Conservation (phyloP, 1,140 invertebrate species). For the Calosoma granatense region DNA sequence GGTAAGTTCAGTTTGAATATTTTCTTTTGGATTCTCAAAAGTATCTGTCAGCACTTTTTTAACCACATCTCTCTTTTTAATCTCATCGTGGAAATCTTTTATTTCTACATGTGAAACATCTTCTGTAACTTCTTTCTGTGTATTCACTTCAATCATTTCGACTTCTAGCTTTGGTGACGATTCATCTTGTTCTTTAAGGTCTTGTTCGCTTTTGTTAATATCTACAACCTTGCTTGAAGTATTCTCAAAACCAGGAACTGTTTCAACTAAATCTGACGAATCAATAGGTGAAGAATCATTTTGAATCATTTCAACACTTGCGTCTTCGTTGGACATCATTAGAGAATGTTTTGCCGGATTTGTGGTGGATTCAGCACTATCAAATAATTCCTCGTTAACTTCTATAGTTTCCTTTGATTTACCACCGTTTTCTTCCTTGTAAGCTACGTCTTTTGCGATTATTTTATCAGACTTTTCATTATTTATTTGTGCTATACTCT, state of each 20-base stretch:
- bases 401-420: conserved; percentile 27
- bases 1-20: neutral
- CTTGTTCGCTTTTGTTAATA: neutral
- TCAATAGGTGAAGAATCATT: neutral
- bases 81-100: neutral
- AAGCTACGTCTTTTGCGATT: neutral
- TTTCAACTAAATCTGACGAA: conserved; percentile 17
- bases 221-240: neutral
- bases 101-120: neutral
- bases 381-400: conserved; percentile 15
- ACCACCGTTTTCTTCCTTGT: conserved; percentile 7
- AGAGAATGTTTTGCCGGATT: conserved; percentile 17
- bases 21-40: conserved; percentile 6
- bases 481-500: neutral
- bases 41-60: neutral
- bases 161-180: conserved; percentile 15
- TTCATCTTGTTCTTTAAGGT: neutral
- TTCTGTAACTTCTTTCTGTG: neutral
- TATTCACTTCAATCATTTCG: conserved; percentile 18
- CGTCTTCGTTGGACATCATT: conserved; percentile 23
- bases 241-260: conserved; percentile 13
- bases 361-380: conserved; percentile 27
- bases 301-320: conserved; percentile 20
- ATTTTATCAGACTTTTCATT: neutral
- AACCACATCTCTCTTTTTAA: neutral